Percentiles rank a stretch among this genome's conserved stretches.
phyloP scores from a whole-genome alignment of 2,113 vertebrate genomes.

The Hiodon alosoides region DNA sequence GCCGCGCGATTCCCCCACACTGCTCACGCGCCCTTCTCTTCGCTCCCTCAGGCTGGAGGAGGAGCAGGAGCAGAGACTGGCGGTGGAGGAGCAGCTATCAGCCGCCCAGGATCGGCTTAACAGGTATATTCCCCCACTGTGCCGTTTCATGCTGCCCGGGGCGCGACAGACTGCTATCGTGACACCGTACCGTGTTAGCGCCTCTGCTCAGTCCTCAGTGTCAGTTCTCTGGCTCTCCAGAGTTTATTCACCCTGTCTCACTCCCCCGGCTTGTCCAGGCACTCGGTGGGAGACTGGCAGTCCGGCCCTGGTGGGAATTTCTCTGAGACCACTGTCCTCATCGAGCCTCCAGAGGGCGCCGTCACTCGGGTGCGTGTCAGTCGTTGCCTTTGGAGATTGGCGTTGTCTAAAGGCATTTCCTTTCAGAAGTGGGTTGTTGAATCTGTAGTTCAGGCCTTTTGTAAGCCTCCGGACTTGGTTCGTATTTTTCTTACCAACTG shows the following conservation, averaged over 20 bases:
- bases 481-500: no score
- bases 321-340: slow-evolving; percentile 70
- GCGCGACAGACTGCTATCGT: not conserved
- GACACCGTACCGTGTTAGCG: not conserved
- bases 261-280: slow-evolving; percentile 45
- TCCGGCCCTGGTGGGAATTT: slow-evolving; percentile 46
- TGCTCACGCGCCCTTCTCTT: not conserved
- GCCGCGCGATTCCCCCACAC: no score
- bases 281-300: slow-evolving; percentile 62
- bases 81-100: slow-evolving; percentile 73
- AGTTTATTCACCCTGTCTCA: not conserved
- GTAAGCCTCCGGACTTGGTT: no score
- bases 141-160: not conserved
- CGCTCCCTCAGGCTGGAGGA: slow-evolving; percentile 67
- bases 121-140: slow-evolving; percentile 38
- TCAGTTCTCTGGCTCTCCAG: not conserved
- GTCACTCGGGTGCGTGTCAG: slow-evolving; percentile 68
- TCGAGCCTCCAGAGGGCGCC: slow-evolving; percentile 63
- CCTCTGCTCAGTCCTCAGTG: not conserved
- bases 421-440: no score
- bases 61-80: slow-evolving; percentile 61
- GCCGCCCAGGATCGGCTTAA: slow-evolving; percentile 70
- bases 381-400: not conserved
- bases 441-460: no score
- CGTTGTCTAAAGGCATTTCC: not conserved